Conservation (phyloP, 2,797 vertebrate species). For the Lepilemur ruficaudatus region DNA sequence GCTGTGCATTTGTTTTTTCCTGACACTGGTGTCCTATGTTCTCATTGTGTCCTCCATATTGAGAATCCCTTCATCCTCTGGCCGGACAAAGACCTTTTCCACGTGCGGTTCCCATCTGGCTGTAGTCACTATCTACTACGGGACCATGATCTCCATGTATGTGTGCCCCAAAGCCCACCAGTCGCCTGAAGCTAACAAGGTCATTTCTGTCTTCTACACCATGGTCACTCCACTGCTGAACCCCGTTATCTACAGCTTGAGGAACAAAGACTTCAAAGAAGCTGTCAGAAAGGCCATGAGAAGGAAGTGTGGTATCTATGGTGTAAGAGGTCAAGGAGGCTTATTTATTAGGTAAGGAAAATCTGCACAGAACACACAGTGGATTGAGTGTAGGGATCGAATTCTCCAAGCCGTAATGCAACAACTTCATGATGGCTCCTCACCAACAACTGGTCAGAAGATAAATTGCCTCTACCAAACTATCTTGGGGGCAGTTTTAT, state of each 20-base stretch:
- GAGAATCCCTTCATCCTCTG: slow-evolving; percentile 65
- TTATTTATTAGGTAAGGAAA: neutral
- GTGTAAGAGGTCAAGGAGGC: neutral
- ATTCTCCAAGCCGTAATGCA: neutral
- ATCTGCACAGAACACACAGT: fast-evolving
- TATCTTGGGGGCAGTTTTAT: neutral
- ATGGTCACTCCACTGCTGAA: slow-evolving; percentile 75
- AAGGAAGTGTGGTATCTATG: neutral
- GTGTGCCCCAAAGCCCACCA: slow-evolving; percentile 44
- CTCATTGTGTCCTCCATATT: slow-evolving; percentile 70
- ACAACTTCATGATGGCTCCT: fast-evolving
- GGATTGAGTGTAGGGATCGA: neutral
- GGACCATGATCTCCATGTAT: slow-evolving; percentile 77
- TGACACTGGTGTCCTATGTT: slow-evolving; percentile 69
- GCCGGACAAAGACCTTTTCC: slow-evolving; percentile 68
- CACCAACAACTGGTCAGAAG: neutral
- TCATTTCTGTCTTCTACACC: slow-evolving; percentile 74
- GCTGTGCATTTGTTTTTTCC: slow-evolving; percentile 70
- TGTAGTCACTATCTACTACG: slow-evolving; percentile 74
- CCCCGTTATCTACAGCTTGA: slow-evolving; percentile 75
- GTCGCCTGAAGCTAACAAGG: slow-evolving; percentile 69
- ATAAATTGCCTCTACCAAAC: neutral
- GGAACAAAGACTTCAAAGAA: slow-evolving; percentile 71
- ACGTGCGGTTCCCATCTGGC: slow-evolving; percentile 75
- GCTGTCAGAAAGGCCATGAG: slow-evolving; percentile 15